Percentiles rank a stretch among this genome's conserved stretches.
Conservation (phyloP, 2,888 invertebrate species). For the Hydroisotoma schaefferi region DNA sequence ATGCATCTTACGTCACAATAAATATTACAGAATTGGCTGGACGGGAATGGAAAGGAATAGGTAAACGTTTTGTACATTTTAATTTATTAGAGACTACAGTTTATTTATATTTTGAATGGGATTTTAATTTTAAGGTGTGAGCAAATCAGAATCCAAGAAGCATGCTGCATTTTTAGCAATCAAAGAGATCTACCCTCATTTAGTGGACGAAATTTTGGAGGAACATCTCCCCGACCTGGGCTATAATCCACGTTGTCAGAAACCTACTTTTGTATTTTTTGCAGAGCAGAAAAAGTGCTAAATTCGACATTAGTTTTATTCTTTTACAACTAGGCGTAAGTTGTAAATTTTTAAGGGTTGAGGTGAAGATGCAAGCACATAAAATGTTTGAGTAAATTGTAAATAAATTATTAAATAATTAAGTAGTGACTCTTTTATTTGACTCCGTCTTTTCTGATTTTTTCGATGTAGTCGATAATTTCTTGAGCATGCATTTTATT, state of each 20-base stretch:
- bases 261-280: background rate
- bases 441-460: background rate
- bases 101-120: background rate
- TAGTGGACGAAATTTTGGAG: background rate
- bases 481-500: background rate
- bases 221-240: background rate
- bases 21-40: conserved; percentile 13
- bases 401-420: too few species aligned
- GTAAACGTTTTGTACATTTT: conserved; percentile 7
- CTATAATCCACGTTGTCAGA: background rate
- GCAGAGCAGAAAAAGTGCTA: background rate
- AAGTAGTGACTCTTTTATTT: background rate
- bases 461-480: background rate
- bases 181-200: background rate
- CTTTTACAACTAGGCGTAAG: too few species aligned
- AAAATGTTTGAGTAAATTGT: too few species aligned
- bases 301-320: too few species aligned
- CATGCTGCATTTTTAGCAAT: conserved; percentile 21
- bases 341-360: too few species aligned
- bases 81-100: background rate
- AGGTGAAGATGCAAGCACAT: too few species aligned
- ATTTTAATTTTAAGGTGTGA: conserved; percentile 7
- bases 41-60: conserved; percentile 19
- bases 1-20: background rate
- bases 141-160: conserved; percentile 16